These are phyloP conservation scores for Parelbella ahira DNA, from an alignment of 2,888 invertebrate species.

Conservation along the genomic window DNA sequence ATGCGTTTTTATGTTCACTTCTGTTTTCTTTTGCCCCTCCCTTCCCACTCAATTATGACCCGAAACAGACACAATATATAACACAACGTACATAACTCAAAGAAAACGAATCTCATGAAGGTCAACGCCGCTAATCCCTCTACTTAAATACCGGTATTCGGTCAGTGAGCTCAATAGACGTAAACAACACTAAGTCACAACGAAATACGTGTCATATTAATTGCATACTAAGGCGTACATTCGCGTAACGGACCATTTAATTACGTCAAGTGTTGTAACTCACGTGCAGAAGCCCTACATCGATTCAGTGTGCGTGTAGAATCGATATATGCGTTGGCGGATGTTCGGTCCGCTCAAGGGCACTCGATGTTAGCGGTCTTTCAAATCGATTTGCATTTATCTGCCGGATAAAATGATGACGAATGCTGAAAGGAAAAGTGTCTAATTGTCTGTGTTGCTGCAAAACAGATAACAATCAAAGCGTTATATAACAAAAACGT, in stretches of 20 bases:
- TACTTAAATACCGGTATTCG: conserved; percentile 54
- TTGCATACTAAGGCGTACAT: conserved; percentile 28
- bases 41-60: not conserved
- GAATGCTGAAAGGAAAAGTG: too few relatives aligned
- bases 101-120: conserved; percentile 54
- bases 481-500: too few relatives aligned
- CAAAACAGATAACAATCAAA: too few relatives aligned
- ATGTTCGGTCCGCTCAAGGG: conserved; percentile 58
- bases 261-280: conserved; percentile 43
- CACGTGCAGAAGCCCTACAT: conserved; percentile 66
- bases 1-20: too few relatives aligned
- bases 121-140: conserved; percentile 44
- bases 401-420: conserved; percentile 11
- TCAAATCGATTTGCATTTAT: conserved; percentile 29
- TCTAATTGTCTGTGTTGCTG: too few relatives aligned
- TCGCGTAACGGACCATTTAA: conserved; percentile 31
- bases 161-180: conserved; percentile 34
- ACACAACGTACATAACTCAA: conserved; percentile 28
- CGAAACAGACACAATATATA: conserved; percentile 10
- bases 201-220: not conserved
- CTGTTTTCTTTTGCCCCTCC: too few relatives aligned
- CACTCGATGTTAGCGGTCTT: conserved; percentile 40
- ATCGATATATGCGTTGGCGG: conserved; percentile 71
- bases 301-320: conserved; percentile 66
- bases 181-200: conserved; percentile 27